These are phyloP conservation scores for Acanthis flammea DNA, from an alignment of 2,797 vertebrate genomes.

Conservation along the genomic window DNA sequence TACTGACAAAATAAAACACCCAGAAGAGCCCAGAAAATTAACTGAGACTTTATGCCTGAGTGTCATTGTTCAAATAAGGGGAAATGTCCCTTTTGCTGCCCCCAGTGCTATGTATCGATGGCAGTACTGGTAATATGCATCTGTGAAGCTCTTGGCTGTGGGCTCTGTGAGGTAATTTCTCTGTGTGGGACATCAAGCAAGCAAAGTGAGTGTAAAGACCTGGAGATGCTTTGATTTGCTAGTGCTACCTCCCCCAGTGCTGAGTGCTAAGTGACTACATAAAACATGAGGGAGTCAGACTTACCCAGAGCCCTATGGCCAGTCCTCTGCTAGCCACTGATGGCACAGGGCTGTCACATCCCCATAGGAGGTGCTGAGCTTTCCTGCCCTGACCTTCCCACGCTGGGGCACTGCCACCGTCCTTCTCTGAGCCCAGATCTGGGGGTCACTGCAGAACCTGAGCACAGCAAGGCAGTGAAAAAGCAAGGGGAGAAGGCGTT, in stretches of 20 bases:
- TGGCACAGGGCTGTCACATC: neutral
- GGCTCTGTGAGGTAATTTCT: neutral
- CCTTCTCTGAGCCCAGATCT: neutral
- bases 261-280: neutral
- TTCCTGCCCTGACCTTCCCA: neutral
- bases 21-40: neutral
- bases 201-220: neutral
- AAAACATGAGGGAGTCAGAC: neutral
- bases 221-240: neutral
- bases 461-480: neutral
- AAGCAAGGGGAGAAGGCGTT: neutral
- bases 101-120: neutral
- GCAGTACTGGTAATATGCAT: rapidly evolving
- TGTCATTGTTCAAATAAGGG: neutral
- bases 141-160: neutral
- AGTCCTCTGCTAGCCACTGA: neutral
- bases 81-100: neutral
- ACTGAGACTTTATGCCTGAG: neutral
- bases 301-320: neutral
- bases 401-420: neutral
- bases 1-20: neutral
- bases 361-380: neutral
- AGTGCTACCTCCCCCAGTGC: neutral
- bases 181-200: neutral
- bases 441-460: neutral